These are phyloP conservation scores for Scaptomyza tumidula DNA, from an alignment of 2,888 invertebrate species.

Conservation along the genomic window DNA sequence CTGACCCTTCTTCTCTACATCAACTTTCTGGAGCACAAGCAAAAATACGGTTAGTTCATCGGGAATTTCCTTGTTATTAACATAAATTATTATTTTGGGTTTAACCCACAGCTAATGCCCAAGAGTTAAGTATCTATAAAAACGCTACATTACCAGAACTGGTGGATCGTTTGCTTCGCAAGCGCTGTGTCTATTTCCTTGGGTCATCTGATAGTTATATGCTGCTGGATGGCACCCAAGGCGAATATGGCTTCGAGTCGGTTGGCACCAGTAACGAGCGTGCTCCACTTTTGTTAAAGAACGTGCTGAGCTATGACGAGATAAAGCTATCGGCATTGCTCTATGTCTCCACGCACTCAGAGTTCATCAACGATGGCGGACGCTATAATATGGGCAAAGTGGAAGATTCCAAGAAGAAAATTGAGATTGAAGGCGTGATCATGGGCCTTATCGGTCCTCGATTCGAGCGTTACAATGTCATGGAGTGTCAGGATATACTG, in stretches of 20 bases:
- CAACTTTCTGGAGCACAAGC: conserved; percentile 88
- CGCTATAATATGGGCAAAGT: conserved; percentile 85
- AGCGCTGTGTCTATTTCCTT: conserved; percentile 86
- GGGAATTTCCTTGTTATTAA: not conserved
- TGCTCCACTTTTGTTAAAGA: conserved; percentile 84
- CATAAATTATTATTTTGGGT: not conserved
- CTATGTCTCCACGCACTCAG: conserved; percentile 86
- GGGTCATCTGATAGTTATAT: too few relatives aligned
- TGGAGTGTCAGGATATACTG: conserved; percentile 86
- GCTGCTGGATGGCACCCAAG: conserved; percentile 84
- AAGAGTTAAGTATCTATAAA: conserved; percentile 83
- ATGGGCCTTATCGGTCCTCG: conserved; percentile 85
- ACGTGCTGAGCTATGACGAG: conserved; percentile 87
- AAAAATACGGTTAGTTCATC: conserved; percentile 71
- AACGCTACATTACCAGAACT: conserved; percentile 85
- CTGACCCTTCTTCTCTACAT: conserved; percentile 87
- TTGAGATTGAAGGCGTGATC: conserved; percentile 86
- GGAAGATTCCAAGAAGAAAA: conserved; percentile 80
- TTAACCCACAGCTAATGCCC: conserved; percentile 67
- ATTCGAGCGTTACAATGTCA: conserved; percentile 84
- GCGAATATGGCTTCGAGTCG: conserved; percentile 85
- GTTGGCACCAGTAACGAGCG: conserved; percentile 85
- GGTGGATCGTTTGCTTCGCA: conserved; percentile 85
- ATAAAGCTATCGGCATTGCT: conserved; percentile 86
- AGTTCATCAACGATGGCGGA: conserved; percentile 86